Percentiles rank a stretch among this genome's conserved stretches.
These are phyloP conservation scores for Baryphthengus martii DNA, from an alignment of 2,113 vertebrate species.

Conservation along the genomic window DNA sequence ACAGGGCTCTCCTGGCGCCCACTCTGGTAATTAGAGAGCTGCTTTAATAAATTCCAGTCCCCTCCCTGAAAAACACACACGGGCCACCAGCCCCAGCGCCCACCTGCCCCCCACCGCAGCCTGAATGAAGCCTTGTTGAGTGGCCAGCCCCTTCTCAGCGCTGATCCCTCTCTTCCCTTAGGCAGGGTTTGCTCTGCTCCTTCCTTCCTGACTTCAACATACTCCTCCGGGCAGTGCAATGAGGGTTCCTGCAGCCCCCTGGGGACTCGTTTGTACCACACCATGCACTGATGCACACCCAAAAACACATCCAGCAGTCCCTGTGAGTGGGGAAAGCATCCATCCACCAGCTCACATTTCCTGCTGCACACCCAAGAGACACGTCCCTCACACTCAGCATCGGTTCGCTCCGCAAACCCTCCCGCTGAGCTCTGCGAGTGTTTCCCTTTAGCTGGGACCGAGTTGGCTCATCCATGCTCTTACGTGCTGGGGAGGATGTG, in stretches of 20 bases:
- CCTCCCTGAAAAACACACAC: not conserved
- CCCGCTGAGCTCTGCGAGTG: accelerated
- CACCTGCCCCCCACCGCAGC: not conserved
- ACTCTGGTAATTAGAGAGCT: not conserved
- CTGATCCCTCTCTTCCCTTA: not conserved
- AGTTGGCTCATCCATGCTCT: not conserved
- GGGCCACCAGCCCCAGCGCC: not conserved
- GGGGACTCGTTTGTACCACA: accelerated
- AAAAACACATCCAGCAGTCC: not conserved
- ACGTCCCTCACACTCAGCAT: accelerated
- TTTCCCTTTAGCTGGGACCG: not conserved
- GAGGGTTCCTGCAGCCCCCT: not conserved
- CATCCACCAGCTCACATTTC: accelerated
- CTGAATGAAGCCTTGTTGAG: constrained; percentile 55
- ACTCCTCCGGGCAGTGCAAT: accelerated
- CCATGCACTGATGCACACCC: accelerated
- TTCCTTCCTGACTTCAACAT: not conserved
- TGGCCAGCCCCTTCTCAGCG: not conserved
- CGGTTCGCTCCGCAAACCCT: not conserved
- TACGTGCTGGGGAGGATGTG: not conserved
- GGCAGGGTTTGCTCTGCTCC: not conserved
- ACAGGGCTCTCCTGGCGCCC: not conserved
- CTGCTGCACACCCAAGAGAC: not conserved
- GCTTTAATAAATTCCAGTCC: constrained; percentile 22
- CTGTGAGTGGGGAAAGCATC: accelerated